Conservation (phyloP, 2,797 vertebrate genomes). For the Tinamus major region DNA sequence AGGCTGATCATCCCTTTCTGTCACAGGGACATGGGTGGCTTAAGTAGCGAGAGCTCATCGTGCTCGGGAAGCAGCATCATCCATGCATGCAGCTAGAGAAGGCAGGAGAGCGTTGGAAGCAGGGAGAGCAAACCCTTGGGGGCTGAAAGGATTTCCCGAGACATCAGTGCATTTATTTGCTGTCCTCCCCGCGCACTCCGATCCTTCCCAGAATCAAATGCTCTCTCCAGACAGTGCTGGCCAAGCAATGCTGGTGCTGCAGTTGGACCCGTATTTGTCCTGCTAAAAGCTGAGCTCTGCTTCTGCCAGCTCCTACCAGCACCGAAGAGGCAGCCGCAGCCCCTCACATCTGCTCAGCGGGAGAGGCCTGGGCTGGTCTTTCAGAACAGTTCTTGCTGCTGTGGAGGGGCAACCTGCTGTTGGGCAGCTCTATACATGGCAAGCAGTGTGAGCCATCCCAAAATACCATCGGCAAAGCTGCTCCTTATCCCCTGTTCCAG, state of each 20-base stretch:
- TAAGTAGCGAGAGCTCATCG: neutral
- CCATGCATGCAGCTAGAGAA: neutral
- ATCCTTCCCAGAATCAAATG: neutral
- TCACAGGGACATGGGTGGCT: rapidly evolving
- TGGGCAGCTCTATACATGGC: too few relatives aligned
- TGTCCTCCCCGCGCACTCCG: neutral
- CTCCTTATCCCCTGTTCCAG: neutral
- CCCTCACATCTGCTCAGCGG: neutral
- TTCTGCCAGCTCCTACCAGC: neutral
- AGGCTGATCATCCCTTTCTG: rapidly evolving
- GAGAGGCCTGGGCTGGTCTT: neutral
- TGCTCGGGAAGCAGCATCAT: neutral
- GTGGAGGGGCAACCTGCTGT: neutral
- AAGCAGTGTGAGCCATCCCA: too few relatives aligned
- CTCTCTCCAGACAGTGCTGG: neutral
- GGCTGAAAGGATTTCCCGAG: neutral
- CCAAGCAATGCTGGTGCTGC: neutral
- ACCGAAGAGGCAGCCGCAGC: neutral
- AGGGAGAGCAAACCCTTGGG: neutral
- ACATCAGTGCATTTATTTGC: neutral
- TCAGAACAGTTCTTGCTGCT: neutral
- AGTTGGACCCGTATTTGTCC: neutral
- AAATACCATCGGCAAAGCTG: rapidly evolving
- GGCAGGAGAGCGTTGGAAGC: neutral
- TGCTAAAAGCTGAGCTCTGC: neutral